Evolutionary conservation across 2,888 invertebrate genomes (phyloP).

Genomic region (Crepidodera aurea): DNA sequence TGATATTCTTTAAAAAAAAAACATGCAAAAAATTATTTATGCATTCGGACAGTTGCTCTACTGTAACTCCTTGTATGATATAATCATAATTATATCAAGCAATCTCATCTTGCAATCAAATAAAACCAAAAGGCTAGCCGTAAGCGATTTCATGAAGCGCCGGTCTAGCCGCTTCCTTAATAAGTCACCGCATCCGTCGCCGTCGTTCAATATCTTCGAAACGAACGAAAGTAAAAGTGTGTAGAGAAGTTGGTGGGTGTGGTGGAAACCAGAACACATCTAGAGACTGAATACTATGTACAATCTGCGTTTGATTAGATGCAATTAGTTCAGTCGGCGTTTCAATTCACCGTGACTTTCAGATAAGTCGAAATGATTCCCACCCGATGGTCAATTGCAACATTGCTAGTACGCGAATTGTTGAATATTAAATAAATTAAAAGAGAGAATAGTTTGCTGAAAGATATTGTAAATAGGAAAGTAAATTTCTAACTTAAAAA

Average conservation of each 20-base stretch:
- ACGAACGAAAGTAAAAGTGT: slow-evolving; percentile 27
- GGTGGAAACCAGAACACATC: slow-evolving; percentile 1
- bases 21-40: too few species aligned
- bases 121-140: neutral
- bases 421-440: too few species aligned
- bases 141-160: neutral
- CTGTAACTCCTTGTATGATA: neutral
- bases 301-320: slow-evolving; percentile 8
- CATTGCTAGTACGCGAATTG: too few species aligned
- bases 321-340: slow-evolving; percentile 12
- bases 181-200: slow-evolving; percentile 21
- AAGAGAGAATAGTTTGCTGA: too few species aligned
- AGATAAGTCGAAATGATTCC: neutral
- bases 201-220: neutral
- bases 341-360: slow-evolving; percentile 16
- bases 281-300: neutral
- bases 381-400: slow-evolving; percentile 7
- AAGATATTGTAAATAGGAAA: too few species aligned
- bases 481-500: too few species aligned
- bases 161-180: slow-evolving; percentile 14
- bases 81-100: neutral
- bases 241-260: neutral
- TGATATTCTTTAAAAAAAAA: too few species aligned
- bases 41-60: too few species aligned
- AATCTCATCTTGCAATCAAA: neutral